phyloP scores from a whole-genome alignment of 1,140 invertebrate genomes.

The Temnothorax longispinosus region DNA sequence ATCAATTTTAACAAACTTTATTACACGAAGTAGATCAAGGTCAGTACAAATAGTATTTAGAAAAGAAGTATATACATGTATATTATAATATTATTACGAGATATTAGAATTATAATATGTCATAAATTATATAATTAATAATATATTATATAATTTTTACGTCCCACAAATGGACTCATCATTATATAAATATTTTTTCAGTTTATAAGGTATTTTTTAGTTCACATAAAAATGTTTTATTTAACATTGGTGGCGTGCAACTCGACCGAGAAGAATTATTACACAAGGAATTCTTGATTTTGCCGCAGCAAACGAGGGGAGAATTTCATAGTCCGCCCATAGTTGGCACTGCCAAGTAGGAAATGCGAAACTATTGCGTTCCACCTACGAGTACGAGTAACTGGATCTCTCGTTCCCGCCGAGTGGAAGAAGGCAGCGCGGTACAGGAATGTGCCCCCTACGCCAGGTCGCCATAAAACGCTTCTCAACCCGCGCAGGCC shows the following conservation, averaged over 20 bases:
- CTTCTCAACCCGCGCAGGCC: conserved; percentile 13
- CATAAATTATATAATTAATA: too few relatives aligned
- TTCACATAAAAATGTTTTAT: neutral
- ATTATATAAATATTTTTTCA: neutral
- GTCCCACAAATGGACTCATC: too few relatives aligned
- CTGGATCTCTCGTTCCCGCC: conserved; percentile 38
- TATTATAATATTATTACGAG: neutral
- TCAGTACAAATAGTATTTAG: neutral
- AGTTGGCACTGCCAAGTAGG: neutral
- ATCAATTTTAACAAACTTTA: neutral
- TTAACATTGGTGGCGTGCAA: neutral
- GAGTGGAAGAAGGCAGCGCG: conserved; percentile 29
- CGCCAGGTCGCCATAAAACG: conserved; percentile 31
- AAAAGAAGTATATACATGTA: neutral
- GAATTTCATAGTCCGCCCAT: neutral
- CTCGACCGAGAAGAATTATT: neutral
- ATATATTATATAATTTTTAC: too few relatives aligned
- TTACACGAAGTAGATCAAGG: neutral
- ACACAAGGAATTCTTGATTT: neutral
- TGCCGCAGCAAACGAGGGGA: neutral
- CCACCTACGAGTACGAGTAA: conserved; percentile 39
- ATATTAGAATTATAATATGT: too few relatives aligned
- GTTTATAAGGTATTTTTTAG: neutral
- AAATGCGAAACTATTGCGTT: conserved; percentile 41
- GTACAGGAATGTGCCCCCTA: conserved; percentile 21